These are phyloP conservation scores for Plestiodon gilberti DNA, from an alignment of 2,113 vertebrate species.

Conservation along the genomic window DNA sequence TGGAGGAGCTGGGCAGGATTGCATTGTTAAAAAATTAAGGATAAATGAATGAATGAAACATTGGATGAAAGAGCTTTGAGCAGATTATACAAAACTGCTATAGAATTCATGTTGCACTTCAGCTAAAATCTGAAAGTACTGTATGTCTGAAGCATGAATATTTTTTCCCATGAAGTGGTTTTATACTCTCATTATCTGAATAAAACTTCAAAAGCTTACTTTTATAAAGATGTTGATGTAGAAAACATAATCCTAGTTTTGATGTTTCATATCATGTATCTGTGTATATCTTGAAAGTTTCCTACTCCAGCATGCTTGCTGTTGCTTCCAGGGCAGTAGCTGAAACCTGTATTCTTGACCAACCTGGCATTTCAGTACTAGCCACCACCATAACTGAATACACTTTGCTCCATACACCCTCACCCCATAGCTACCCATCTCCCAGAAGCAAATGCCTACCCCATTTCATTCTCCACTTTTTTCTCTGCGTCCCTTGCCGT, in stretches of 20 bases:
- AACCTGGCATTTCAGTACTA: neutral
- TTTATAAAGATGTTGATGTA: neutral
- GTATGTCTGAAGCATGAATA: too few relatives aligned
- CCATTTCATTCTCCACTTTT: neutral
- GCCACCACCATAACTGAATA: neutral
- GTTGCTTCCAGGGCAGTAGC: neutral
- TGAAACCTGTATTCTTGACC: neutral
- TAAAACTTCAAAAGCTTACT: neutral
- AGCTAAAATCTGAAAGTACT: neutral
- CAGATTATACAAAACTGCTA: neutral
- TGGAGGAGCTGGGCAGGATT: too few relatives aligned
- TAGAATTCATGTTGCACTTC: neutral
- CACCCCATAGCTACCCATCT: neutral
- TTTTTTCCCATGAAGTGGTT: neutral
- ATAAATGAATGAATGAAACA: neutral
- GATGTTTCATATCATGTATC: neutral
- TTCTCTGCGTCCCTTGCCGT: too few relatives aligned
- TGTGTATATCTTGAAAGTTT: neutral
- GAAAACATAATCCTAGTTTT: neutral
- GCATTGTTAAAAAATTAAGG: neutral
- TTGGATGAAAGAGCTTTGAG: neutral
- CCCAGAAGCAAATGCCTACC: neutral
- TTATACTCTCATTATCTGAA: neutral
- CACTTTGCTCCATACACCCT: neutral
- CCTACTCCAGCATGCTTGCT: neutral